Evolutionary conservation across 2,113 vertebrate genomes (phyloP).

Genomic region (Nyctibius bracteatus): DNA sequence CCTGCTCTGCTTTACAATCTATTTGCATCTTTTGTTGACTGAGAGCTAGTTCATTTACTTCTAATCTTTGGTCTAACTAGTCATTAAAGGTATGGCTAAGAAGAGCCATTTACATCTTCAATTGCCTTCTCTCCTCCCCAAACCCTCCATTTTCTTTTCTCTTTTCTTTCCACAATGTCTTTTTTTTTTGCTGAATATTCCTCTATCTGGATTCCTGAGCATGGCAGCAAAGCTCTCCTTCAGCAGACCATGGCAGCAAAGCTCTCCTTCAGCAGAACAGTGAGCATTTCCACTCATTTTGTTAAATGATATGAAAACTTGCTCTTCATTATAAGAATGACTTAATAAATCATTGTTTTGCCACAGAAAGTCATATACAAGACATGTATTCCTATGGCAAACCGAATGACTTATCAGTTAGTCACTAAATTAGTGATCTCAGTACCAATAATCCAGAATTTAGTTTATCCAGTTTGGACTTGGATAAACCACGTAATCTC

Average conservation of each 20-base stretch:
- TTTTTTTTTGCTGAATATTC: neutral
- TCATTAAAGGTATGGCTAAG: constrained; percentile 21
- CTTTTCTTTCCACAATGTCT: neutral
- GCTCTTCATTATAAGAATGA: neutral
- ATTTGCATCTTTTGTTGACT: constrained; percentile 47
- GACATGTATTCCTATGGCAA: neutral
- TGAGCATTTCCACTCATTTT: neutral
- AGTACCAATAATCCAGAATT: neutral
- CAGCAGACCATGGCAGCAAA: neutral
- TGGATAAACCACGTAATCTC: neutral
- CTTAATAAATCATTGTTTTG: neutral
- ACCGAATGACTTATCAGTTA: neutral
- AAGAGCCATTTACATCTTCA: neutral
- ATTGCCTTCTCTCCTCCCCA: neutral
- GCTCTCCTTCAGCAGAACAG: neutral
- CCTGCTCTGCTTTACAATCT: constrained; percentile 4
- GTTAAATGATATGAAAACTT: neutral
- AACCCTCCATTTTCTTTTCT: neutral
- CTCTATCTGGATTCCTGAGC: neutral
- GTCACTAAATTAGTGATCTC: neutral
- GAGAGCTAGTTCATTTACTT: constrained; percentile 25
- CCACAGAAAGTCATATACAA: neutral
- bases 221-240: neutral
- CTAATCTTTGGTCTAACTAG: constrained; percentile 17
- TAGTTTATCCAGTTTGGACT: neutral